Conservation (phyloP, 2,888 invertebrate genomes). For the Agrochola lota region DNA sequence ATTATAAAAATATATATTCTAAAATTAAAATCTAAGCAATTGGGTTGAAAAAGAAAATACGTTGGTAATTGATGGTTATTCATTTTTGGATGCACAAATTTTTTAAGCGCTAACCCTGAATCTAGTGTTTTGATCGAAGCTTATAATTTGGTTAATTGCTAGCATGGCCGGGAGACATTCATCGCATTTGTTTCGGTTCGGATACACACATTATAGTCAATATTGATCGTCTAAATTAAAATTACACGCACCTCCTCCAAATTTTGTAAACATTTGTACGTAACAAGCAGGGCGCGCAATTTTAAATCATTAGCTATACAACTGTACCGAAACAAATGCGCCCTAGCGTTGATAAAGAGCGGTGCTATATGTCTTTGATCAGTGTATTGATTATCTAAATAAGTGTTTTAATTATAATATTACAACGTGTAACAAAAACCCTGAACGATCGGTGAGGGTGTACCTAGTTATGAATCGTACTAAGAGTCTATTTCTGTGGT, state of each 20-base stretch:
- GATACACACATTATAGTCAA: neutral
- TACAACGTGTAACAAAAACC: too few relatives aligned
- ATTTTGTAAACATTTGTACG: neutral
- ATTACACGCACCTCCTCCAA: neutral
- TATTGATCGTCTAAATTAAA: neutral
- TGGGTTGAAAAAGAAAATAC: neutral
- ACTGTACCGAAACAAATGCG: neutral
- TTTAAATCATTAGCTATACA: neutral
- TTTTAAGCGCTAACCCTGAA: too few relatives aligned
- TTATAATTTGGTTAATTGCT: neutral
- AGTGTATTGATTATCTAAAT: constrained; percentile 2
- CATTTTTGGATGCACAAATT: neutral
- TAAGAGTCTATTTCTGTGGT: too few relatives aligned
- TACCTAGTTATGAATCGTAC: too few relatives aligned
- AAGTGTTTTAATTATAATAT: constrained; percentile 13
- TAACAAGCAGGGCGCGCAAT: neutral
- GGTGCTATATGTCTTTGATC: constrained; percentile 7
- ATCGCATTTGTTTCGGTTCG: neutral
- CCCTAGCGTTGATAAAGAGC: too few relatives aligned
- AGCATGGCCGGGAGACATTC: neutral
- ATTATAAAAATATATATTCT: neutral
- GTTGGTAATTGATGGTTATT: neutral
- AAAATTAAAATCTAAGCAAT: neutral
- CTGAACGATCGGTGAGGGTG: too few relatives aligned
- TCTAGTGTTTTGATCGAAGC: neutral